Conservation (phyloP, 2,888 invertebrate genomes). For the Eulithis testata region DNA sequence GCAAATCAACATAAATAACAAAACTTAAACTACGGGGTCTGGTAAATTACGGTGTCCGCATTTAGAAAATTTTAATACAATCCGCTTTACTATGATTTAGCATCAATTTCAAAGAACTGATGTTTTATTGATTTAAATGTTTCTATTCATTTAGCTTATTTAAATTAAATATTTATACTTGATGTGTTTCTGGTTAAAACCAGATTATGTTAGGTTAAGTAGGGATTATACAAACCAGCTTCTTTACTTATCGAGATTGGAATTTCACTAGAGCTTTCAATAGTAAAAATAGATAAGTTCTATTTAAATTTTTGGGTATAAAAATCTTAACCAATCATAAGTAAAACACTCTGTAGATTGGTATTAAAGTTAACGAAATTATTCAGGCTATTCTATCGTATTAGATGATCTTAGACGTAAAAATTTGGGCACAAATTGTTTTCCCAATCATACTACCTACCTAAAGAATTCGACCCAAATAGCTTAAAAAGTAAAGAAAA, state of each 20-base stretch:
- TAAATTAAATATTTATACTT: constrained; percentile 5
- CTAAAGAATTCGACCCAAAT: constrained; percentile 4
- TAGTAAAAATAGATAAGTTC: neutral
- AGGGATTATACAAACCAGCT: neutral
- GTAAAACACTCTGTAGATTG: too few species aligned
- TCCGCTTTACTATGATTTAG: constrained; percentile 4
- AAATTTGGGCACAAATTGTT: too few species aligned
- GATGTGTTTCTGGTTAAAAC: neutral
- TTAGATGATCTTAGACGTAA: too few species aligned
- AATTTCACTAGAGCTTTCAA: neutral
- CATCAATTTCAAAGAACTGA: neutral
- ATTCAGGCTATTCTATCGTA: too few species aligned
- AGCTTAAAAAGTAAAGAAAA: constrained; percentile 1
- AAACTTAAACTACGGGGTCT: too few species aligned
- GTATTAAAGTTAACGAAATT: too few species aligned
- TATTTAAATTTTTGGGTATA: too few species aligned
- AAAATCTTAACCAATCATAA: too few species aligned
- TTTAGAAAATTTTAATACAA: neutral
- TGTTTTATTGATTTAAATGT: constrained; percentile 7
- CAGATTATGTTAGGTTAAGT: constrained; percentile 1
- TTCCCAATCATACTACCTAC: too few species aligned
- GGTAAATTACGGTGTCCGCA: neutral
- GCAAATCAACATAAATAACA: too few species aligned
- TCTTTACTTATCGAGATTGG: neutral
- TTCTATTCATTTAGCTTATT: constrained; percentile 5